Percentiles rank a stretch among this genome's conserved stretches.
phyloP scores from a whole-genome alignment of 2,113 vertebrate species.

The Narcine bancroftii region DNA sequence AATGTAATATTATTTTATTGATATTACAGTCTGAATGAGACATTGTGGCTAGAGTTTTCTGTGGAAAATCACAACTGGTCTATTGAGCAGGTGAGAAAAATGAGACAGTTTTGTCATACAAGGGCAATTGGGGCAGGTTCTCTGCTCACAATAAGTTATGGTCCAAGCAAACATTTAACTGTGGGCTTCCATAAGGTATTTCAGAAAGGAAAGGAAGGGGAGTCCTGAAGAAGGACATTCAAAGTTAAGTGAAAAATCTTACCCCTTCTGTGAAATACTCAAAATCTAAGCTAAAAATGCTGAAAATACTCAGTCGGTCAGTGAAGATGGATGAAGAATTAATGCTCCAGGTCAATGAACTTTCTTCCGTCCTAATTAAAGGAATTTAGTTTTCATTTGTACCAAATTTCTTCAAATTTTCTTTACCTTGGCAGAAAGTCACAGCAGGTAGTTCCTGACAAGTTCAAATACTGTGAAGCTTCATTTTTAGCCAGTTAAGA shows the following conservation, averaged over 20 bases:
- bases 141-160: not conserved
- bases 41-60: not conserved
- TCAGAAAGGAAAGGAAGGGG: not conserved
- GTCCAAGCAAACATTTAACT: not conserved
- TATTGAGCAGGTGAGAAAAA: not conserved
- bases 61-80: not conserved
- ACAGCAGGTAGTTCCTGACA: not conserved
- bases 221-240: not conserved
- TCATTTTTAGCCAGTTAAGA: too few relatives aligned
- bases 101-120: not conserved
- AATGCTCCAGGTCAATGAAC: too few relatives aligned
- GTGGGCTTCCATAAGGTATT: not conserved
- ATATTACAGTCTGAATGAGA: not conserved
- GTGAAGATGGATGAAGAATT: too few relatives aligned
- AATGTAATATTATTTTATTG: not conserved
- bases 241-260: not conserved
- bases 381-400: too few relatives aligned
- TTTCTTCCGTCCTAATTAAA: too few relatives aligned
- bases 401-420: too few relatives aligned
- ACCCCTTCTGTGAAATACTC: not conserved
- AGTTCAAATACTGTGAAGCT: not conserved
- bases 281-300: too few relatives aligned
- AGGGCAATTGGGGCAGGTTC: not conserved
- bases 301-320: too few relatives aligned
- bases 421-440: not conserved